These are phyloP conservation scores for Pygocentrus nattereri DNA, from an alignment of 2,797 vertebrate species.

Conservation along the genomic window DNA sequence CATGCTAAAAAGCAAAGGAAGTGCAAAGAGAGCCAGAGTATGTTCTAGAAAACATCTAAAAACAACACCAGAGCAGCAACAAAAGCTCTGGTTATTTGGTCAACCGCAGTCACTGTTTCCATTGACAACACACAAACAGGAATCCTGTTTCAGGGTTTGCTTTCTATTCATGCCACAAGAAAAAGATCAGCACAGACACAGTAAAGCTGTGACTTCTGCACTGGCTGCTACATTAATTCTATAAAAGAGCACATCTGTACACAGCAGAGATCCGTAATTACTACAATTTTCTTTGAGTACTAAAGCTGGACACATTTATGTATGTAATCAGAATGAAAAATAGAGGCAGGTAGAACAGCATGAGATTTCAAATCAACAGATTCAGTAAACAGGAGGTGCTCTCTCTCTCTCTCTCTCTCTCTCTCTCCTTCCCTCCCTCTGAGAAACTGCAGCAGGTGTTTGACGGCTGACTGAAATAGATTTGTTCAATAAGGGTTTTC, in stretches of 20 bases:
- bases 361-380: not conserved
- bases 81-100: conserved; percentile 75
- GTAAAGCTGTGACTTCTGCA: conserved; percentile 58
- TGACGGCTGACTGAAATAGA: conserved; percentile 60
- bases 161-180: conserved; percentile 66
- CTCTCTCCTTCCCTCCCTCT: not conserved
- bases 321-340: conserved; percentile 28
- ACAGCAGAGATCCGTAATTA: not conserved
- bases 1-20: not conserved
- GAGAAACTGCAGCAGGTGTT: conserved; percentile 42
- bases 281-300: not conserved
- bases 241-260: not conserved
- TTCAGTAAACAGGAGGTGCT: conserved; percentile 10
- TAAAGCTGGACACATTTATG: conserved; percentile 29
- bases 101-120: conserved; percentile 70
- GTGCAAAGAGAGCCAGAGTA: conserved; percentile 12
- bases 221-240: not conserved
- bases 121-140: conserved; percentile 73
- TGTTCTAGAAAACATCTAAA: conserved; percentile 67
- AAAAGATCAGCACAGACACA: conserved; percentile 9
- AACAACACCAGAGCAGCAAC: conserved; percentile 71
- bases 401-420: conserved; percentile 4
- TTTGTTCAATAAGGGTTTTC: conserved; percentile 65
- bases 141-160: conserved; percentile 70
- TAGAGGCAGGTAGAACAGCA: not conserved